phyloP scores from a whole-genome alignment of 2,888 invertebrate genomes.

The Yponomeuta cagnagella region DNA sequence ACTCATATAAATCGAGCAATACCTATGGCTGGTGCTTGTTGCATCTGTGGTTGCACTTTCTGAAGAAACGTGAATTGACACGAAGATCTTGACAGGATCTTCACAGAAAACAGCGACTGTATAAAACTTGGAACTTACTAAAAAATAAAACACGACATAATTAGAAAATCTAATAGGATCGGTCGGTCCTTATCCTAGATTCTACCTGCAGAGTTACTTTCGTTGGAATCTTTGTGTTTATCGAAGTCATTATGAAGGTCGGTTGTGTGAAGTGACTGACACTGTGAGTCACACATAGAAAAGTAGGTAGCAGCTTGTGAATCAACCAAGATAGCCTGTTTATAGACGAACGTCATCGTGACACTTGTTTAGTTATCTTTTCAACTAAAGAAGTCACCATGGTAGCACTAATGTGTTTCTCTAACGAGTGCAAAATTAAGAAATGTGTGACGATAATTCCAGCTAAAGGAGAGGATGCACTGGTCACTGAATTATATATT shows the following conservation, averaged over 20 bases:
- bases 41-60: slow-evolving; percentile 28
- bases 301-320: not conserved
- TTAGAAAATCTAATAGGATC: not conserved
- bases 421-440: not conserved
- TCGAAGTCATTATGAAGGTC: not conserved
- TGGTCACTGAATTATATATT: too few species aligned
- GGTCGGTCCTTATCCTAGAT: not conserved
- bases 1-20: slow-evolving; percentile 27
- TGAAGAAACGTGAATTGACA: slow-evolving; percentile 18
- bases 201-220: not conserved
- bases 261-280: not conserved
- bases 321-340: not conserved
- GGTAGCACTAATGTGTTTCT: not conserved
- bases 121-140: too few species aligned
- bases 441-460: not conserved
- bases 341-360: not conserved
- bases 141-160: too few species aligned
- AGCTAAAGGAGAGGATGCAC: too few species aligned
- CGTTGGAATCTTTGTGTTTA: not conserved
- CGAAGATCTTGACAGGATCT: not conserved
- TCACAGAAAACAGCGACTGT: too few species aligned
- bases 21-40: not conserved
- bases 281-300: not conserved
- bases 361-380: not conserved
- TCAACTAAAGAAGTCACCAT: not conserved